phyloP scores from a whole-genome alignment of 1,140 invertebrate genomes.

The Lepidurus arcticus region DNA sequence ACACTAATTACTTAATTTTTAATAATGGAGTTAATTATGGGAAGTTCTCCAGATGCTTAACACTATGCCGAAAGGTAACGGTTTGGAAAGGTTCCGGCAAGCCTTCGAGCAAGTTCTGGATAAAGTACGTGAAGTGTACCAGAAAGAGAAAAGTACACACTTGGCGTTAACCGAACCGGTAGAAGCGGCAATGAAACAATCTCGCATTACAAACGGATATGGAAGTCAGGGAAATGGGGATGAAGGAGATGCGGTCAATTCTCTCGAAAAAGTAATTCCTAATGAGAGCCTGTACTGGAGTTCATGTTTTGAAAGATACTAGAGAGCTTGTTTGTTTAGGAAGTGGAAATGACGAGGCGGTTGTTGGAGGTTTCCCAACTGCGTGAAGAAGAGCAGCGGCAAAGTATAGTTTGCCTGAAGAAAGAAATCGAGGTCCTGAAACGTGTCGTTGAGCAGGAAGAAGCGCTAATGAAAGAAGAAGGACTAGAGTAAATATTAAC shows the following conservation, averaged over 20 bases:
- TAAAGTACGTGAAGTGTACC: constrained; percentile 28
- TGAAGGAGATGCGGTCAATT: constrained; percentile 28
- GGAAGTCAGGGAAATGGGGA: constrained; percentile 25
- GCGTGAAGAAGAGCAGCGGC: constrained; percentile 29
- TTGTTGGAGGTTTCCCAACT: constrained; percentile 30
- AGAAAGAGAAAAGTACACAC: constrained; percentile 28
- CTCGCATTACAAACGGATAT: constrained; percentile 26
- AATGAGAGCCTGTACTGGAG: not conserved
- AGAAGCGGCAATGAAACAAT: constrained; percentile 28
- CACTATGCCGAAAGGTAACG: constrained; percentile 16
- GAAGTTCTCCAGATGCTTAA: constrained; percentile 5
- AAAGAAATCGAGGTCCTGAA: constrained; percentile 23
- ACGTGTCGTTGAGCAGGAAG: constrained; percentile 32
- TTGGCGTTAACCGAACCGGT: constrained; percentile 24
- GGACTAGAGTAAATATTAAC: not conserved
- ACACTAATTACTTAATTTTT: not conserved
- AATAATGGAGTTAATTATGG: not conserved
- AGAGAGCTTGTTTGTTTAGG: not conserved
- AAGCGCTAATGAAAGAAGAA: constrained; percentile 29
- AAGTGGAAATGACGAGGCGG: constrained; percentile 31
- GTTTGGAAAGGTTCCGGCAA: constrained; percentile 24
- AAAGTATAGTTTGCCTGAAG: constrained; percentile 28
- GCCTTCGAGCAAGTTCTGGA: constrained; percentile 30
- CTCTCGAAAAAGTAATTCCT: constrained; percentile 28
- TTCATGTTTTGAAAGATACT: not conserved